phyloP scores from a whole-genome alignment of 2,797 vertebrate genomes.

The Borostomias antarcticus region DNA sequence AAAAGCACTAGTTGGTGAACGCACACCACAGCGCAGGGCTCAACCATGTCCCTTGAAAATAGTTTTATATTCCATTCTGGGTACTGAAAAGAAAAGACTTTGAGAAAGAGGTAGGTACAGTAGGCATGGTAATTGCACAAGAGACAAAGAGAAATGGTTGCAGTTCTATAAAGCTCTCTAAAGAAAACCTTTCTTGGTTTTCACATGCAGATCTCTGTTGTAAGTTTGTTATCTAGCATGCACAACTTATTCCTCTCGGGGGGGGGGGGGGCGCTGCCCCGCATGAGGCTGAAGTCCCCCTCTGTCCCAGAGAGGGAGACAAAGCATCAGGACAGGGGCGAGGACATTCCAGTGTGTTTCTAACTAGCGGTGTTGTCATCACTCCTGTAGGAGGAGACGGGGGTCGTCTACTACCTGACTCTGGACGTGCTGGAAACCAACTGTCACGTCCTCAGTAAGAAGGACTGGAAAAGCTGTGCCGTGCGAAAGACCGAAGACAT shows the following conservation, averaged over 20 bases:
- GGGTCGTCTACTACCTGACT: constrained; percentile 68
- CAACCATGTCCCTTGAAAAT: background rate
- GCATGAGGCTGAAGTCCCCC: no score
- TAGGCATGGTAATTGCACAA: no score
- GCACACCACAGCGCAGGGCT: background rate
- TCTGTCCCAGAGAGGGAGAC: background rate
- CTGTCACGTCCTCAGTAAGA: constrained; percentile 72
- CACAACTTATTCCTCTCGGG: background rate
- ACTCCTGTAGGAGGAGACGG: constrained; percentile 47
- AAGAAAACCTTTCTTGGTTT: background rate
- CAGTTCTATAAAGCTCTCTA: background rate
- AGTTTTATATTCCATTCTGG: background rate
- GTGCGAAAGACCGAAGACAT: background rate
- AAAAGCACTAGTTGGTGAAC: no score
- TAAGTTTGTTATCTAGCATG: background rate
- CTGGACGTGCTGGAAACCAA: constrained; percentile 75
- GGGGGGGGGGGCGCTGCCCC: no score
- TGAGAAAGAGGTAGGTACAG: no score
- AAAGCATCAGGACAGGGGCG: background rate
- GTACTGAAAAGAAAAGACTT: background rate
- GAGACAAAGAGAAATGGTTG: background rate
- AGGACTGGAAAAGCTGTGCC: constrained; percentile 58
- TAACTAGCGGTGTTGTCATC: constrained; percentile 21
- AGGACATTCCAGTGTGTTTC: background rate
- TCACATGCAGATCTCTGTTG: background rate